Percentiles rank a stretch among this genome's conserved stretches.
Evolutionary conservation across 2,797 vertebrate genomes (phyloP).

Genomic region (Pipistrellus pipistrellus): DNA sequence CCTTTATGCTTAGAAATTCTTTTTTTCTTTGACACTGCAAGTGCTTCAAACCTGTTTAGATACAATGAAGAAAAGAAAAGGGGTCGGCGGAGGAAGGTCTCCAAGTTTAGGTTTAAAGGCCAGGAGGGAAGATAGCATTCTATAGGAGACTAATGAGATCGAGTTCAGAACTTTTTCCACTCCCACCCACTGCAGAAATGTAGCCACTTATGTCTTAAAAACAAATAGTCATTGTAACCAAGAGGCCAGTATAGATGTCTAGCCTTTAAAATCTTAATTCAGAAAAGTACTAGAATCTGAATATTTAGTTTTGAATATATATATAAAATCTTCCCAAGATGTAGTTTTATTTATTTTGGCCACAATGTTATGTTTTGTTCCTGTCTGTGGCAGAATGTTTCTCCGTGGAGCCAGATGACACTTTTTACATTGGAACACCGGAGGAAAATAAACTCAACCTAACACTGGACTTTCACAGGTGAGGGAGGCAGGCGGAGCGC

Average conservation of each 20-base stretch:
- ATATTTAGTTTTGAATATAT: background rate
- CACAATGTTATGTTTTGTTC: slow-evolving; percentile 72
- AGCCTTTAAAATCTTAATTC: slow-evolving; percentile 44
- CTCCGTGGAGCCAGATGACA: slow-evolving; percentile 89
- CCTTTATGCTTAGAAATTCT: background rate
- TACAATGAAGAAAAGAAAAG: background rate
- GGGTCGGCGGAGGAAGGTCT: background rate
- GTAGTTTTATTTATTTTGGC: slow-evolving; percentile 52
- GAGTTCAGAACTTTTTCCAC: background rate
- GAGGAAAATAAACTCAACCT: slow-evolving; percentile 89
- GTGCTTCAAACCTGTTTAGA: background rate
- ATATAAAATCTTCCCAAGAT: background rate
- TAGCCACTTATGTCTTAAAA: background rate
- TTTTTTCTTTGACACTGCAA: background rate
- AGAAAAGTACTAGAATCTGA: background rate
- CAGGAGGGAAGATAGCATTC: background rate
- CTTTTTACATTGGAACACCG: slow-evolving; percentile 78
- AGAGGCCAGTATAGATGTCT: background rate
- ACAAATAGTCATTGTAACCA: background rate
- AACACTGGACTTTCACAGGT: slow-evolving; percentile 96
- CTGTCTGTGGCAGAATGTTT: slow-evolving; percentile 92
- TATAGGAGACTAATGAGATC: background rate
- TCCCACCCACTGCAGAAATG: background rate
- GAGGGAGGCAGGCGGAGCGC: slow-evolving; percentile 49
- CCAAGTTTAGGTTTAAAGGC: background rate